Evolutionary conservation across 2,113 vertebrate species (phyloP), one percentile per base, ranked within the genome.

Genomic region (Micronycteris hirsuta): DNA sequence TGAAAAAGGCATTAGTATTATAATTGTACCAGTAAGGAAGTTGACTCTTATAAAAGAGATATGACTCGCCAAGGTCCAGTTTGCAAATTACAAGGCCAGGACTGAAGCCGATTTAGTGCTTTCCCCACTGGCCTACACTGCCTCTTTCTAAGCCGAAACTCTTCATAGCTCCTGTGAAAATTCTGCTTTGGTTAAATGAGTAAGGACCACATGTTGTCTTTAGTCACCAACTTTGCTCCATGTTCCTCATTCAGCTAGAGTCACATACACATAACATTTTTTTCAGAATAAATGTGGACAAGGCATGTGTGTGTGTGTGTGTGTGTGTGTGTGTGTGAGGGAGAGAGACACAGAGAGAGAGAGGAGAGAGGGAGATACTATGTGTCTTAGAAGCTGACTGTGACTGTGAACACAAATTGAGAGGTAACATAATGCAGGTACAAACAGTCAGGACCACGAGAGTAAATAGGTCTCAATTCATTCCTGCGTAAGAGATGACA

Each of bases 131-230:
- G 4, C 13, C 9, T 63, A 20, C 26, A 52, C 36, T 71, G 43
- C 47, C 20, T 83, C 17, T 58, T 81, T 61, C 67, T 65, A 85
- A 2, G 13, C 14, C 8, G 76, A 47, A 80, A 73, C 17, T 82
- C 61, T 95, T 85, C 12, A 63, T 13, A 65, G 43, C 28, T 80
- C 33, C 54, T 81, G n/a, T 96, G 71, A 95, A 95, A 87, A 80
- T 73, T 71, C 78, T 74, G 10, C 76, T 93, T 74, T 28, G 3
- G 22, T 83, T 93, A 33, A 92, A 56, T 3, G 63, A 78, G 15
- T 54, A 93, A 12, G 77, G 52, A 80, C 16, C 8, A 63, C 19
- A 28, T 68, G 86, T 74, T 61, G 89, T 77, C 41, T 87, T 70
- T 38, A 65, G 45, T 45, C 33, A 56, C 14, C 33, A 88, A 41